These are phyloP conservation scores for Zoroaster sp. DNA, from an alignment of 53 echinoderm and acorn worm genomes.

Conservation along the genomic window DNA sequence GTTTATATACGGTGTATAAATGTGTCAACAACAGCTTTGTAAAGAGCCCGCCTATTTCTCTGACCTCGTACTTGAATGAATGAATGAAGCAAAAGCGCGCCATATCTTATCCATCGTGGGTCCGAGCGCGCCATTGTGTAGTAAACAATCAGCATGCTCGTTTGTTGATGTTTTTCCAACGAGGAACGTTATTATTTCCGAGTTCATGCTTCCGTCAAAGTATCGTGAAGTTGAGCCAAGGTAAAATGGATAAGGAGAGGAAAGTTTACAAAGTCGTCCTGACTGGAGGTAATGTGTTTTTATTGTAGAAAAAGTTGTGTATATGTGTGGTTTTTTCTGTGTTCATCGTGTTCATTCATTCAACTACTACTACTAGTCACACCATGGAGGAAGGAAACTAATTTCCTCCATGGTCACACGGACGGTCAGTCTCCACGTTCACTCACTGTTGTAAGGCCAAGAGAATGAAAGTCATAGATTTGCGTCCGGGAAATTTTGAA, in stretches of 20 bases:
- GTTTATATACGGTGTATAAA: neutral
- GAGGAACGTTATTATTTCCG: neutral
- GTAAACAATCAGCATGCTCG: slow-evolving; percentile 15
- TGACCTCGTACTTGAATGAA: neutral
- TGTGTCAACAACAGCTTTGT: neutral
- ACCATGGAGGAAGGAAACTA: too few relatives aligned
- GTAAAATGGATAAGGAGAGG: slow-evolving; percentile 26
- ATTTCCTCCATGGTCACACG: too few relatives aligned
- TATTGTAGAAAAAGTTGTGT: neutral
- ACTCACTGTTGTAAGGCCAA: too few relatives aligned
- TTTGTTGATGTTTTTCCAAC: neutral
- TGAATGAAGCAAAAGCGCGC: slow-evolving; percentile 28
- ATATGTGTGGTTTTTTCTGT: neutral
- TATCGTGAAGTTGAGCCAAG: neutral
- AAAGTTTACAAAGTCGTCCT: slow-evolving; percentile 51
- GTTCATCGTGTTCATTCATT: too few relatives aligned
- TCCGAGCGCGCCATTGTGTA: slow-evolving; percentile 29
- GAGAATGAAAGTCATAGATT: too few relatives aligned
- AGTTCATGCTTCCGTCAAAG: neutral
- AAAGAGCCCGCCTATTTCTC: neutral
- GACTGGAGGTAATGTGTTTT: slow-evolving; percentile 48
- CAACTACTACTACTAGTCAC: too few relatives aligned
- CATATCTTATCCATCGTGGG: neutral
- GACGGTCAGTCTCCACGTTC: too few relatives aligned
- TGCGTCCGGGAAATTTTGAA: too few relatives aligned